Evolutionary conservation across 64 coral and sea anemone species (phyloP), one percentile per base, ranked within the genome.

Genomic region (Montipora efflorescens): DNA sequence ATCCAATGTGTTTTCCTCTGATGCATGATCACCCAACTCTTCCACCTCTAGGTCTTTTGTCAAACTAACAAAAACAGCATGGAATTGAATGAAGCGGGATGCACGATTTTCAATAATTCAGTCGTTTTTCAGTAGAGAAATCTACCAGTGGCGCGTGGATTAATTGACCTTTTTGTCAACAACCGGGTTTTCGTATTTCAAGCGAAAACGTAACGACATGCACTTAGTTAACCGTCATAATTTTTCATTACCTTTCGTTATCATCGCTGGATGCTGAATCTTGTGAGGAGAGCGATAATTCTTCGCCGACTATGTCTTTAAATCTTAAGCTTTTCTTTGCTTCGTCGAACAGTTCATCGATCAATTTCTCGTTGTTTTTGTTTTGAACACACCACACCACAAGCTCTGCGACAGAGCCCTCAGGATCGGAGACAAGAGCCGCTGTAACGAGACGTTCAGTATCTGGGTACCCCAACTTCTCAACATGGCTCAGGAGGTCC

Each of bases 381-480:
- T 93, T 78, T 78, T 84, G 59, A n/a, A 93, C 62, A 84, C 69
- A 83, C 90, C 90, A 92, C 6, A 92, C 9, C 9, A 92, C 8
- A 9, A 83, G 90, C 0, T 92, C 90, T 28, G 51, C 51, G 8
- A 83, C 90, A n/a, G 28, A 73, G 43, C 81, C n/a, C 59, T 80
- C 47, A 48, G 50, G 84, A 12, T 75, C 44, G 9, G 21, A 23
- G n/a, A 83, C 28, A 12, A 92, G 69, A 58, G 90, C 90, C 25
- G 90, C 90, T 25, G 82, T 2, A 25, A 70, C 90, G n/a, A 92
- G 81, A 48, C 81, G 81, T 48, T 84, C 79, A 22, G 69, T 61
- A 5, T 92, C 90, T 13, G 79, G 36, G 10, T 46, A 84, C 10
- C 25, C 43, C 44, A 83, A 20, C 15, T 45, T 73, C 23, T 74